Evolutionary conservation across 2,797 vertebrate species (phyloP), one percentile per base, ranked within the genome.

Genomic region (Rhadinocentrus ornatus): DNA sequence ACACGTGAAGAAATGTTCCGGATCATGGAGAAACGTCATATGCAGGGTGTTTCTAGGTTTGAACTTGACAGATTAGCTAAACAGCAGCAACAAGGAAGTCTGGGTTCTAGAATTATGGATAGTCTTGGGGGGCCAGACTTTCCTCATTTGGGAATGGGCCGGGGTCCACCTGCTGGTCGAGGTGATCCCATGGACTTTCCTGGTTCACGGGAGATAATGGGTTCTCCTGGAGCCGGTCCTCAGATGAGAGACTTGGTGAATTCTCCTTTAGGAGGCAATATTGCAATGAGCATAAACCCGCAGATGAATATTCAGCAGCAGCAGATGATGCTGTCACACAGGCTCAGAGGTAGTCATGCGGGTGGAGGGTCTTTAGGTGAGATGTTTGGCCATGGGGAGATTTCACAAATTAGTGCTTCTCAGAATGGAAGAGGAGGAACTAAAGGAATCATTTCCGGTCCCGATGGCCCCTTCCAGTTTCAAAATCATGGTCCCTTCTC

Each of bases 51-150:
- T 84, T 94, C 96, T 65, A 93, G 96, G 77, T 94, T 97, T 89
- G 97, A 99, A 72, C 93, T 98, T 88, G 96, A 98, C 24, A 94
- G 96, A 68, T 85, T 99, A 81, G 91, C 94, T 0, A 96, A 98
- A 85, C 94, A 96, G 80, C 95, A 96, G 85, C 92, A 93, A 60
- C 91, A 90, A 62, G 89, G 86, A 16, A 90, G 81, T 39, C 73
- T 93, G 54, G 89, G 86, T 3, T 77, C 90, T 10, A 92, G 94
- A 83, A 86, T 93, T 62, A 86, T 93, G 59, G 93, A 94, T 26
- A 89, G 89, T 68, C 75, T 91, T 11, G 93, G 86, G 7, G 90
- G 85, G 2, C 88, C 86, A 63, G 93, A 93, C 7, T 93, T 94
- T 13, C 89, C 92, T 16, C 89, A 93, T 64, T 85, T 95, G 0